Base-by-base conservation (phyloP, 2,797 vertebrate genomes). In the Syncerus caffer region DNA sequence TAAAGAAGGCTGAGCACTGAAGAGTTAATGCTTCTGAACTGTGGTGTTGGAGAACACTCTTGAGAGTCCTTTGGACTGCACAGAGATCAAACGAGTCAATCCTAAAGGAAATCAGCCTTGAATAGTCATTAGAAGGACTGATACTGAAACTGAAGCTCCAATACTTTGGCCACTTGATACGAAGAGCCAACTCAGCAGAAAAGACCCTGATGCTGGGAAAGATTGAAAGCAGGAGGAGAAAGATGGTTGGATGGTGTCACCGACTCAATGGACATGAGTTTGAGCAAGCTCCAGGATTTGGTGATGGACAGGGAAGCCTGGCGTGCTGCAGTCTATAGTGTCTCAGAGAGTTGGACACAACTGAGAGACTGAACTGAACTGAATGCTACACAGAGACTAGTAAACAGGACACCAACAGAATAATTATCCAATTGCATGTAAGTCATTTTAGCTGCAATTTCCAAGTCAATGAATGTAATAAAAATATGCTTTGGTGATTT, bases 361-460 rank as follows among this genome's bases (percentile, higher is more conserved):
- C 67, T 38, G 67, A 38, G 34, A 71, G 34, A 38, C 19, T 38
- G 34, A 71, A 71, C 11, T 71, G 67, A 38, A 71, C 67, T 7
- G 6, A 38, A 67, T 42, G 34, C 23, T 57, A 42, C 9, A 55
- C 57, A 55, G 34, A 92, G 12, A 7, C 27, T 42, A 42, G 19
- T 34, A 85, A 96, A 74, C 7, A 93, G 14, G 55, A 62, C 17
- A 85, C 13, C 55, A 78, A 80, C 0, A 45, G 9, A 11, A 78
- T 94, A 90, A 89, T 95, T 91, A 91, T 34, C 17, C 19, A 74
- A 34, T 15, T 47, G 8, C 60, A 55, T 82, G 5, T 42, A 84
- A 94, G 83, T 91, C 74, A 84, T 86, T 80, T 89, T n/a, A 91
- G 17, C 34, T 51, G 7, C 29, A 84, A 86, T 92, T 87, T 96